Evolutionary conservation across 1,140 invertebrate genomes (phyloP).

Genomic region (Apis florea): DNA sequence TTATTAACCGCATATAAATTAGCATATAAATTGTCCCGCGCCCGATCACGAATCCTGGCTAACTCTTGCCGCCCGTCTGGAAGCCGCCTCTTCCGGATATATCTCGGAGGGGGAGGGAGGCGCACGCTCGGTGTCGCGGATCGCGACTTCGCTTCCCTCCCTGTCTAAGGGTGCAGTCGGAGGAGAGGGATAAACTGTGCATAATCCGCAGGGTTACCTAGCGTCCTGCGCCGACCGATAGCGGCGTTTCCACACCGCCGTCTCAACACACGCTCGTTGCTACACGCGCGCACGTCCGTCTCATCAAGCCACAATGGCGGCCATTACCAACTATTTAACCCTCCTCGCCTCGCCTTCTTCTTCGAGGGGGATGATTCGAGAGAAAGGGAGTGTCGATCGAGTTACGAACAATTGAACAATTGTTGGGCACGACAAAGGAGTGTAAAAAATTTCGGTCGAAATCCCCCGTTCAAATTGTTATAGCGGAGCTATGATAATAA

Average conservation of each 20-base stretch:
- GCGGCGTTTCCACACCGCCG: constrained; percentile 60
- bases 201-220: constrained; percentile 74
- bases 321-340: constrained; percentile 73
- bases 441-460: no score
- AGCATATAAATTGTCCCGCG: constrained; percentile 80
- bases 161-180: constrained; percentile 17
- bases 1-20: constrained; percentile 81
- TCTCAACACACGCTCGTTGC: constrained; percentile 1
- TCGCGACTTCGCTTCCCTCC: background rate
- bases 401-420: no score
- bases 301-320: constrained; percentile 68
- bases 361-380: no score
- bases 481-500: no score
- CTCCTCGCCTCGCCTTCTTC: constrained; percentile 24
- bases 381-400: no score
- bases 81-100: no score
- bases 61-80: constrained; percentile 1
- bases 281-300: constrained; percentile 47
- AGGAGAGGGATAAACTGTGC: constrained; percentile 63
- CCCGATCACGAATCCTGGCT: constrained; percentile 40
- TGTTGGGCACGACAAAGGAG: no score
- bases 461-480: no score
- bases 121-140: constrained; percentile 24
- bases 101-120: no score
- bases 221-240: constrained; percentile 67